A percentile compares a stretch with the other conserved stretches of the same genome.
Conservation (phyloP, 2,797 vertebrate species). For the Carcharodon carcharias region DNA sequence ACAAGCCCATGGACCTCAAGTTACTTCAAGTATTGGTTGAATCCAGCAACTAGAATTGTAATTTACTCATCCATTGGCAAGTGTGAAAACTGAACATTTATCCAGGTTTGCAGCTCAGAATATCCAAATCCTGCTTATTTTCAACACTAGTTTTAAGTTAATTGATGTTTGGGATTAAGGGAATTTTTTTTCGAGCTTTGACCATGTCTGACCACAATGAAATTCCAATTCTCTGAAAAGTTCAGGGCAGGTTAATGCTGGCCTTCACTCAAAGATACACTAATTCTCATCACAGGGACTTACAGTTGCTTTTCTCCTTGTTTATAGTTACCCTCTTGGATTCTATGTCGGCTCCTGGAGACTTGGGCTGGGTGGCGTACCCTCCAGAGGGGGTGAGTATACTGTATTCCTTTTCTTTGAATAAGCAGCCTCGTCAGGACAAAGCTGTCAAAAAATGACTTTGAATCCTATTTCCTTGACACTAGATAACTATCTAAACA, state of each 20-base stretch:
- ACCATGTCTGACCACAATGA: background rate
- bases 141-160: background rate
- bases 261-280: background rate
- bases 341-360: conserved; percentile 70
- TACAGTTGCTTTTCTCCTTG: conserved; percentile 45
- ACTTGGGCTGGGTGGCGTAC: conserved; percentile 73
- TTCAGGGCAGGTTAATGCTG: no score
- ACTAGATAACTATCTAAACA: background rate
- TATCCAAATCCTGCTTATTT: background rate
- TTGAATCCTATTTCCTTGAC: background rate
- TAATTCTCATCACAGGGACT: background rate
- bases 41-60: background rate
- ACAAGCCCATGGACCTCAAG: background rate
- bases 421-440: no score
- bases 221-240: background rate
- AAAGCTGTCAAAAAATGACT: background rate
- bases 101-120: background rate
- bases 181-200: background rate
- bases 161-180: background rate
- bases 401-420: conserved; percentile 25
- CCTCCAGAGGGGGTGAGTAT: conserved; percentile 72
- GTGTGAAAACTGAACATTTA: background rate
- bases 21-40: background rate
- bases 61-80: background rate
- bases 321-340: conserved; percentile 69